Evolutionary conservation across 2,888 invertebrate genomes (phyloP), one percentile per base, ranked within the genome.

Genomic region (Seira sanloemensis): DNA sequence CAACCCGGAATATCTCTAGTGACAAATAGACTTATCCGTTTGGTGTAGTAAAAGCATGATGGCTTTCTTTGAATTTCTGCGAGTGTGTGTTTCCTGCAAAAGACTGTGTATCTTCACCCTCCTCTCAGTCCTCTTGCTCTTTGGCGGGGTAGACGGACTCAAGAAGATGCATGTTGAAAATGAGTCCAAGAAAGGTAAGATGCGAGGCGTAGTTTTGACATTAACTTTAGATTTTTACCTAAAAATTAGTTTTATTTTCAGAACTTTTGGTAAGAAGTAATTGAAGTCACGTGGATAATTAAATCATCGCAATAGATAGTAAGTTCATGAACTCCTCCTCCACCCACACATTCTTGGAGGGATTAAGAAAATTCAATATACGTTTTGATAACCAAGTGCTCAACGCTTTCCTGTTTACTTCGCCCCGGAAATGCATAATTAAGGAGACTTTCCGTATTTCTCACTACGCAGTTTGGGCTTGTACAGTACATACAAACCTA

Each of bases 101-200:
- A 67, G 73, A 76, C 76, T 82, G 69, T 54, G 25, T 46, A 62
- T 58, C 68, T 66, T 78, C 25, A 72, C 72, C 67, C 76, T 84
- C n/a, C 18, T 46, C 9, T 27, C 25, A 23, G 65, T 69, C 58
- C 24, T 84, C 18, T 68, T 85, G n/a, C n/a, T 85, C n/a, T 50
- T 73, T 18, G 50, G 50, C 16, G 23, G 58, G 27, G 84, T 85
- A 5, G 79, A 75, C 54, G 85, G 87, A 25, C 26, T 85, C 23
- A 87, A 86, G 83, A 88, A 88, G 58, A 25, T 26, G 19, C 83
- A 87, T 46, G 79, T 46, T 24, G 88, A 88, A 68, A 88, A 88
- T 75, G 88, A 88, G 73, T 85, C 88, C 27, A 88, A 87, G 75
- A 88, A 88, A 86, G 87, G 88, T 88, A 86, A 76, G 79, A 7